phyloP scores from a whole-genome alignment of 1,140 invertebrate genomes.

The Gonatopus flavifemur region DNA sequence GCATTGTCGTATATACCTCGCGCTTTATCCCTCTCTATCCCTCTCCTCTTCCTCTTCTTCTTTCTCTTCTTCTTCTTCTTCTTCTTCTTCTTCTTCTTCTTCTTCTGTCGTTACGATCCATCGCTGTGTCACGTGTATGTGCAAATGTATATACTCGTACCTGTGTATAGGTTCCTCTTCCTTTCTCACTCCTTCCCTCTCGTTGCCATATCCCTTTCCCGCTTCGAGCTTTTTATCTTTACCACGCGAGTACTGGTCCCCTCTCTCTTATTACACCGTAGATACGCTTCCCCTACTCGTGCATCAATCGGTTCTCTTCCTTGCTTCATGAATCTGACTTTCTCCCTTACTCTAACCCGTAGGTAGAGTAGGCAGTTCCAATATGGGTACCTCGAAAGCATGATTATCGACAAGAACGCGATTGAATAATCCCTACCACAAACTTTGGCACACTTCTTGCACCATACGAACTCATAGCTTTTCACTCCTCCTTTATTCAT shows the following conservation, averaged over 20 bases:
- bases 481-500: too few species aligned
- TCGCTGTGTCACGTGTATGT: too few species aligned
- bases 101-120: too few species aligned
- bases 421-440: conserved; percentile 13
- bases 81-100: not conserved
- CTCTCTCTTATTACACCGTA: conserved; percentile 16
- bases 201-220: conserved; percentile 24
- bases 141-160: not conserved
- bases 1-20: too few species aligned
- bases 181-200: conserved; percentile 20
- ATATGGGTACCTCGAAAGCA: conserved; percentile 6
- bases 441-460: conserved; percentile 22
- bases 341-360: conserved; percentile 17
- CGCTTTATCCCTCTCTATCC: conserved; percentile 8
- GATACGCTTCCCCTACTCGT: too few species aligned
- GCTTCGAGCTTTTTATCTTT: not conserved
- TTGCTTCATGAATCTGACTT: conserved; percentile 19
- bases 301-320: conserved; percentile 12
- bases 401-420: conserved; percentile 22
- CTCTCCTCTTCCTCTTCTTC: not conserved
- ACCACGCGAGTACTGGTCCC: conserved; percentile 4
- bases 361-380: conserved; percentile 3
- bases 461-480: too few species aligned
- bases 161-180: not conserved
- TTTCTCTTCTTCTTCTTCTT: not conserved